Conservation (phyloP, 2,113 vertebrate genomes). For the Hippopotamus amphibius region DNA sequence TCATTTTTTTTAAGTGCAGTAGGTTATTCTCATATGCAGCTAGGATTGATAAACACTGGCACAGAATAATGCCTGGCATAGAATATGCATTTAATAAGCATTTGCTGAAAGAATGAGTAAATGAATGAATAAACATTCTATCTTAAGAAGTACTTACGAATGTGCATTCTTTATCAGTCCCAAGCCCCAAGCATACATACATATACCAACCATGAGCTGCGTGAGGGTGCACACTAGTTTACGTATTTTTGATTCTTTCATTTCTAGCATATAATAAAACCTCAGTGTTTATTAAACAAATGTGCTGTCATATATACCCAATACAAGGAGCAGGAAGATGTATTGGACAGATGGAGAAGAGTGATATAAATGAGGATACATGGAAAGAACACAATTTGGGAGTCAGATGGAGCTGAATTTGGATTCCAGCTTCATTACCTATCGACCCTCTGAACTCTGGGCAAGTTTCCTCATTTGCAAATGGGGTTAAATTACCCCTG, state of each 20-base stretch:
- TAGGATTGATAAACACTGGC: slow-evolving; percentile 54
- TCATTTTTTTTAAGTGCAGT: neutral
- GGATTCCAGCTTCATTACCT: neutral
- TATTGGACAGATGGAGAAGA: slow-evolving; percentile 1
- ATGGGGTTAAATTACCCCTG: neutral
- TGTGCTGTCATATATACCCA: neutral
- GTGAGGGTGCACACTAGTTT: neutral
- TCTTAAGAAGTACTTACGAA: slow-evolving; percentile 1
- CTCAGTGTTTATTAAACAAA: slow-evolving; percentile 46
- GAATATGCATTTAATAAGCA: slow-evolving; percentile 65
- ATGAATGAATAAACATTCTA: slow-evolving; percentile 58
- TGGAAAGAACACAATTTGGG: neutral
- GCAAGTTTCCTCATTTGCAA: slow-evolving; percentile 12
- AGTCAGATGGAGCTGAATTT: slow-evolving; percentile 1
- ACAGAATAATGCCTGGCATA: slow-evolving; percentile 38
- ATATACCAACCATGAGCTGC: neutral
- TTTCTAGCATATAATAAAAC: neutral
- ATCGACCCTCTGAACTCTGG: neutral
- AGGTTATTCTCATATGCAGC: slow-evolving; percentile 59
- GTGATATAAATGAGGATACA: neutral
- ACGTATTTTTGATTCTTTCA: slow-evolving; percentile 21
- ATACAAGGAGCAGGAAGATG: neutral
- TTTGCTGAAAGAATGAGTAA: slow-evolving; percentile 65
- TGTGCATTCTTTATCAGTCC: slow-evolving; percentile 17
- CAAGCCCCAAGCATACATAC: neutral